These are phyloP conservation scores for Oncorhynchus kisutch DNA, from an alignment of 2,113 vertebrate genomes.

Conservation along the genomic window DNA sequence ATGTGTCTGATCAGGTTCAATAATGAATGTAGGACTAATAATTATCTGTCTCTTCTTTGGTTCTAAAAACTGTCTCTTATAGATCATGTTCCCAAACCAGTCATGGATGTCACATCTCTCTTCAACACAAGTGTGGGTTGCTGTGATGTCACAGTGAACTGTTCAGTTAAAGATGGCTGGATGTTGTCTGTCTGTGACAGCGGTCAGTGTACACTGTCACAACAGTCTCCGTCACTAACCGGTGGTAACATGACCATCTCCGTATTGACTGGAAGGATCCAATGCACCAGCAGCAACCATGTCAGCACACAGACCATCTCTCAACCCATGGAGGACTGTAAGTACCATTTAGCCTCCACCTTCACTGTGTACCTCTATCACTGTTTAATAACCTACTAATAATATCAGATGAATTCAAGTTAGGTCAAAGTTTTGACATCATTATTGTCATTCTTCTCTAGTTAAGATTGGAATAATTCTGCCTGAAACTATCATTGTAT, in stretches of 20 bases:
- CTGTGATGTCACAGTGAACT: slow-evolving; percentile 56
- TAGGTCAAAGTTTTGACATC: background rate
- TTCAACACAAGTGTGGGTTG: slow-evolving; percentile 19
- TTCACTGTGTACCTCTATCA: background rate
- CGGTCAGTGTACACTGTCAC: background rate
- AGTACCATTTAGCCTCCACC: slow-evolving; percentile 19
- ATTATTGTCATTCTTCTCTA: too few relatives aligned
- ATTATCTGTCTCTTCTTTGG: background rate
- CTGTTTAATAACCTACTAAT: background rate
- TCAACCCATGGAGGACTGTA: slow-evolving; percentile 26
- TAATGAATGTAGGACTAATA: too few relatives aligned
- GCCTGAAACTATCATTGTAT: too few relatives aligned
- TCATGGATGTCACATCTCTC: background rate
- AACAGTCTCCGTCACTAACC: background rate
- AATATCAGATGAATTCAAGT: too few relatives aligned
- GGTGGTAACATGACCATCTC: slow-evolving; percentile 50
- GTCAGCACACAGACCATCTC: slow-evolving; percentile 38
- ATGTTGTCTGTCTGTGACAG: slow-evolving; percentile 24
- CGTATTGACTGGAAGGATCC: background rate
- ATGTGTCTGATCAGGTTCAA: too few relatives aligned
- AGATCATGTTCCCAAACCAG: slow-evolving; percentile 43
- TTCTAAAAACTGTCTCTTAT: background rate
- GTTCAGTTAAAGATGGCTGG: slow-evolving; percentile 41
- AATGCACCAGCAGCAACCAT: slow-evolving; percentile 50
- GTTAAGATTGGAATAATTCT: too few relatives aligned